Evolutionary conservation across 2,888 invertebrate genomes (phyloP).

Genomic region (Zaprionus obscuricornis): DNA sequence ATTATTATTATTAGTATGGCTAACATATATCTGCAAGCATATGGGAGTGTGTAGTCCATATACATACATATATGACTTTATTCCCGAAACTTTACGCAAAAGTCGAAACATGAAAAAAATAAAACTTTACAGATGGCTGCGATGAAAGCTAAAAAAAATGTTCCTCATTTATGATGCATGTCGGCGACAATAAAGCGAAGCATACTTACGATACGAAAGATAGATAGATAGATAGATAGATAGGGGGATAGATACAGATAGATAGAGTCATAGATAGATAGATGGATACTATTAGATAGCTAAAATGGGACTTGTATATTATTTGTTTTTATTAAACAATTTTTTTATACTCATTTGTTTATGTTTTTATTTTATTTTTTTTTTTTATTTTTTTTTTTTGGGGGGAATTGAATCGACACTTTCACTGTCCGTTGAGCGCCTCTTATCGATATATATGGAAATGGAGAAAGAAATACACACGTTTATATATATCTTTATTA

Average conservation of each 20-base stretch:
- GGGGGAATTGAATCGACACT: conserved; percentile 44
- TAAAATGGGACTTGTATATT: conserved; percentile 22
- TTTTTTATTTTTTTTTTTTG: conserved; percentile 18
- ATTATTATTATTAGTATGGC: conserved; percentile 27
- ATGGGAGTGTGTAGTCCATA: too few species aligned
- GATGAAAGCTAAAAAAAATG: conserved; percentile 71
- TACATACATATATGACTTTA: too few species aligned
- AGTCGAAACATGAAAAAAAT: conserved; percentile 11
- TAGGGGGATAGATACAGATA: conserved; percentile 11
- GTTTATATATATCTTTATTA: conserved; percentile 36
- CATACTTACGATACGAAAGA: conserved; percentile 31
- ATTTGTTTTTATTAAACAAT: conserved; percentile 53
- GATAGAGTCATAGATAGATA: conserved; percentile 1
- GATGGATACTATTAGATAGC: conserved; percentile 11
- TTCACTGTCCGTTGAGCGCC: conserved; percentile 44
- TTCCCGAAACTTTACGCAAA: too few species aligned
- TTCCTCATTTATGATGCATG: conserved; percentile 60
- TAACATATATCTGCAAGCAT: background rate
- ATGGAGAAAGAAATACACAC: too few species aligned
- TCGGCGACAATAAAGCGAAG: conserved; percentile 69
- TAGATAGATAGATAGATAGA: conserved; percentile 28
- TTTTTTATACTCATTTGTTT: conserved; percentile 50
- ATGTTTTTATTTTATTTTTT: conserved; percentile 13
- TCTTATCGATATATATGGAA: conserved; percentile 28
- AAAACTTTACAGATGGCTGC: conserved; percentile 51